Percentiles rank a stretch among this genome's conserved stretches.
Conservation (phyloP, 1,140 invertebrate genomes). For the Cephus cinctus region DNA sequence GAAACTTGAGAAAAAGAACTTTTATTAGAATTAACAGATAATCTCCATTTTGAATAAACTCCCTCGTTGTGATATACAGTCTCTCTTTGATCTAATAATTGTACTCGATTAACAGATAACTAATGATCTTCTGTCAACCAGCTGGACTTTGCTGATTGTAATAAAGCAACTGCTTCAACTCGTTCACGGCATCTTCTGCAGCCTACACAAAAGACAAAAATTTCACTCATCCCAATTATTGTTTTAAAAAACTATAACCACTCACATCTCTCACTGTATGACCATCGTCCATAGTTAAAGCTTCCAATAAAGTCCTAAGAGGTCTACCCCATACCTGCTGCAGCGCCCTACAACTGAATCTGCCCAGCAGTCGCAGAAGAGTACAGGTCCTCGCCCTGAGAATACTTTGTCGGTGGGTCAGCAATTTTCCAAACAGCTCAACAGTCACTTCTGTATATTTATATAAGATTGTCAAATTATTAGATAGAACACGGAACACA, state of each 20-base stretch:
- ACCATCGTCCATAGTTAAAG: constrained; percentile 56
- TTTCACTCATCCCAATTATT: constrained; percentile 1
- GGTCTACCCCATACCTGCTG: constrained; percentile 64
- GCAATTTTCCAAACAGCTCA: constrained; percentile 61
- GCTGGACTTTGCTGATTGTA: constrained; percentile 37
- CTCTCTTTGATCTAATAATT: too few species aligned
- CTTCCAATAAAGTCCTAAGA: constrained; percentile 57
- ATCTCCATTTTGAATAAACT: too few species aligned
- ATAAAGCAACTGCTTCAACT: constrained; percentile 58
- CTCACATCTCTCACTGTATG: constrained; percentile 56
- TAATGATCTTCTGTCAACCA: too few species aligned
- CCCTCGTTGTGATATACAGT: too few species aligned
- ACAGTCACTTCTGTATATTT: constrained; percentile 20
- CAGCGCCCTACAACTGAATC: constrained; percentile 64
- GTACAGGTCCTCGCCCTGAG: constrained; percentile 67
- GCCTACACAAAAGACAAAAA: constrained; percentile 48
- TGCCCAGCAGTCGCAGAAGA: constrained; percentile 65
- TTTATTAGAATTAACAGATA: too few species aligned
- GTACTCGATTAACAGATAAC: too few species aligned
- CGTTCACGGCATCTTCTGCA: constrained; percentile 55
- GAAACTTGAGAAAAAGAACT: too few species aligned
- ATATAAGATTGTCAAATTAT: not conserved
- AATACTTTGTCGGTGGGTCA: constrained; percentile 62
- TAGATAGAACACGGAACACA: constrained; percentile 2
- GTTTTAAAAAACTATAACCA: constrained; percentile 14